These are phyloP conservation scores for Sarcophaga caerulescens DNA, from an alignment of 2,888 invertebrate genomes.

Conservation along the genomic window DNA sequence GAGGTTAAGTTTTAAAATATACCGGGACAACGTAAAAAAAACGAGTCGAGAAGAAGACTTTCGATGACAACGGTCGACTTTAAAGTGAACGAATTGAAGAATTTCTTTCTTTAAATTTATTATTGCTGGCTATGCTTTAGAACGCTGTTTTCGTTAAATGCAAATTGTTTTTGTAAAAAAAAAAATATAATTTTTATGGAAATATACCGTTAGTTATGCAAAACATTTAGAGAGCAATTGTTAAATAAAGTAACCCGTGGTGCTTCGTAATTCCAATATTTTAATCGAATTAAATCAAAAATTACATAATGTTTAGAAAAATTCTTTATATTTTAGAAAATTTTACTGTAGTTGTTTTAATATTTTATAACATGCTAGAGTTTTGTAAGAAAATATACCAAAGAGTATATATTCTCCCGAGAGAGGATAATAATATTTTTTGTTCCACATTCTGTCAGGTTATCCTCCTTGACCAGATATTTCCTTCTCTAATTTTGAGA, in stretches of 20 bases:
- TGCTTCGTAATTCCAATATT: no score
- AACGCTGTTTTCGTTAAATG: constrained; percentile 41
- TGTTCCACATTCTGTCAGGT: no score
- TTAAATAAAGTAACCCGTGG: background rate
- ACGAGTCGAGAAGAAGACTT: constrained; percentile 38
- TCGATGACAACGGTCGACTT: constrained; percentile 53
- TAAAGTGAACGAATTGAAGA: constrained; percentile 50
- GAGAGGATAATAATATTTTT: no score
- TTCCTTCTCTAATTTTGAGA: no score
- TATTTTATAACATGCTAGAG: no score
- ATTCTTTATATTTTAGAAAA: no score
- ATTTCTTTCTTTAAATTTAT: background rate
- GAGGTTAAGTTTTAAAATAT: constrained; percentile 29
- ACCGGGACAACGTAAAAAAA: constrained; percentile 43
- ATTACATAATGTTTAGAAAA: no score
- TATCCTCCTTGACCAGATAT: no score
- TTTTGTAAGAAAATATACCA: no score
- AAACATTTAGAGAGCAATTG: background rate
- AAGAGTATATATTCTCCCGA: no score
- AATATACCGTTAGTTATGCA: constrained; percentile 1
- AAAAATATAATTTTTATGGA: background rate
- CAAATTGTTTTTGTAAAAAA: background rate
- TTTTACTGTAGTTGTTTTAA: no score
- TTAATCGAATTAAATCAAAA: no score
- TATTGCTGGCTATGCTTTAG: background rate